phyloP scores from a whole-genome alignment of 2,797 vertebrate genomes.

The Nannoperca obscura region DNA sequence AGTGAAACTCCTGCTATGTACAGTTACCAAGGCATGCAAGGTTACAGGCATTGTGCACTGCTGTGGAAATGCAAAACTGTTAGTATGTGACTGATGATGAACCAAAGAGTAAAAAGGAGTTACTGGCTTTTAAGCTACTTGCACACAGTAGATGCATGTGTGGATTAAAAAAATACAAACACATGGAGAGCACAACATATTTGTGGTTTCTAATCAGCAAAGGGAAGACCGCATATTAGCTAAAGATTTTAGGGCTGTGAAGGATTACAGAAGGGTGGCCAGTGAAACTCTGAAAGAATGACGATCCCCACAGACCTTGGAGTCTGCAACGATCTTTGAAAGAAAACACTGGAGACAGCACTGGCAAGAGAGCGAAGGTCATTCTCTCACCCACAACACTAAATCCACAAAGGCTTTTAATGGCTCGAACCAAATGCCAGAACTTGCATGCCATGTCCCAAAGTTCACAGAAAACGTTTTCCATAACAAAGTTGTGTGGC shows the following conservation, averaged over 20 bases:
- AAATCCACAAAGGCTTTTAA: constrained; percentile 76
- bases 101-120: constrained; percentile 19
- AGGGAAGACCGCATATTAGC: constrained; percentile 42
- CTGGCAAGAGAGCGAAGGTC: constrained; percentile 70
- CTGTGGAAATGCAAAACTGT: constrained; percentile 31
- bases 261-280: constrained; percentile 56
- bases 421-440: constrained; percentile 66
- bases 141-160: constrained; percentile 32
- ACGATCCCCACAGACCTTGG: constrained; percentile 40
- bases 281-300: constrained; percentile 53
- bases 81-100: constrained; percentile 2
- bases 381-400: constrained; percentile 68
- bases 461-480: constrained; percentile 57
- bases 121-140: constrained; percentile 2
- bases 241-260: constrained; percentile 45
- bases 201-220: constrained; percentile 50
- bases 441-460: constrained; percentile 57
- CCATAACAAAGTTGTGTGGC: constrained; percentile 43
- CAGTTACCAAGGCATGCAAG: constrained; percentile 53
- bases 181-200: constrained; percentile 34
- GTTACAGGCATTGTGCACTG: constrained; percentile 61
- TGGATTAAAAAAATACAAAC: constrained; percentile 27
- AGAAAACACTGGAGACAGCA: constrained; percentile 63
- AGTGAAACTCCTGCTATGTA: constrained; percentile 62
- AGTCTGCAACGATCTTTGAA: constrained; percentile 58